Base-by-base conservation (phyloP, 37 sponge, comb jelly and placozoan species). In the Aplysina aerophoba region DNA sequence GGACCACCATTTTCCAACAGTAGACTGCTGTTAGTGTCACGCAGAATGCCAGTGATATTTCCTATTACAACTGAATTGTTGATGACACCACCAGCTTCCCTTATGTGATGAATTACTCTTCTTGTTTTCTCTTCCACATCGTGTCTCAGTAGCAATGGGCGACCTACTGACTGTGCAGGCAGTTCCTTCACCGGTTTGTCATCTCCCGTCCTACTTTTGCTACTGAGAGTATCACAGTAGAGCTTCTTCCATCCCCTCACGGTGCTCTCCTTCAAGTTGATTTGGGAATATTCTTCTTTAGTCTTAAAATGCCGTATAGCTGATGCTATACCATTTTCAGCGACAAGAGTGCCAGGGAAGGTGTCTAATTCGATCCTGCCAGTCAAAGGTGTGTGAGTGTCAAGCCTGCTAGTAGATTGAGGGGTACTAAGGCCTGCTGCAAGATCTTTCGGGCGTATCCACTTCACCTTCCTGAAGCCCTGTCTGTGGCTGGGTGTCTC, bases 121-220 rank as follows among this genome's bases (percentile, higher is more conserved):
- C 17, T 17, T 57, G 59, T 20, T 57, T 17, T 62, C 25, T 62
- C 12, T 62, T 62, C 63, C 11, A 62, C 63, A 62, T 22, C 27
- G 2, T 4, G 27, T 59, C 81, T 6, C 59, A 80, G 59, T 33
- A 80, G 11, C 37, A 80, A 55, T 28, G 81, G 81, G 55, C 59
- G 81, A 28, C 81, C 81, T 25, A 30, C 36, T 20, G 8, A 27
- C 55, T 33, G 3, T 13, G 5, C 4, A 21, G 81, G 81, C 21
- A 80, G n/a, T 34, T 20, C 5, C 21, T 24, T 2, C 3, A 80
- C 11, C 4, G 81, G 34, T 6, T 30, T 25, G 21, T 80, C 81
- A 54, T 50, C 59, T 36, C 80, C 55, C 14, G 53, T 14, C 34
- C 58, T 55, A 15, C 8, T 54, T 55, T 13, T 40, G 35, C 21